These are phyloP conservation scores for Carapus acus DNA, from an alignment of 2,797 vertebrate species.

Conservation along the genomic window DNA sequence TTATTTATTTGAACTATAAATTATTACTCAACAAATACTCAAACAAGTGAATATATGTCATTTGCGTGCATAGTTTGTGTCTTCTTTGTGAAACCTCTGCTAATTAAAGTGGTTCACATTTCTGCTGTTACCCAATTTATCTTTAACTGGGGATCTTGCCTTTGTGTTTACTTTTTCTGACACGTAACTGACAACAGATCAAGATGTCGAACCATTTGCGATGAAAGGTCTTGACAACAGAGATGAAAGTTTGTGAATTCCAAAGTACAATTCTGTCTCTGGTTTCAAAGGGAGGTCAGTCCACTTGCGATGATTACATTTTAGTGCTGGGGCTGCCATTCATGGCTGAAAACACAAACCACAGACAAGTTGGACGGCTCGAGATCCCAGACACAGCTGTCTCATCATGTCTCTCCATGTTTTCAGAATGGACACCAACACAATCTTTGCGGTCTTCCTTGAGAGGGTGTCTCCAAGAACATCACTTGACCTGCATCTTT, in stretches of 20 bases:
- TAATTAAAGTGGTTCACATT: slow-evolving; percentile 56
- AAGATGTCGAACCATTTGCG: slow-evolving; percentile 55
- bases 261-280: slow-evolving; percentile 65
- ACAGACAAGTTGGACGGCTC: slow-evolving; percentile 48
- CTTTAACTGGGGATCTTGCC: slow-evolving; percentile 39
- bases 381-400: slow-evolving; percentile 51
- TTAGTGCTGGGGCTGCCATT: slow-evolving; percentile 48
- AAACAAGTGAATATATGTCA: not conserved
- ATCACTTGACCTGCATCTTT: slow-evolving; percentile 4
- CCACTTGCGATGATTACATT: slow-evolving; percentile 72
- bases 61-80: not conserved
- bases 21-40: no score
- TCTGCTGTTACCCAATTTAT: slow-evolving; percentile 40
- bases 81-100: slow-evolving; percentile 8
- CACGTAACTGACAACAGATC: slow-evolving; percentile 66
- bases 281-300: slow-evolving; percentile 78
- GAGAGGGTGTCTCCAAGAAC: slow-evolving; percentile 37
- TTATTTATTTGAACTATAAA: no score
- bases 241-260: slow-evolving; percentile 80
- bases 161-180: slow-evolving; percentile 52
- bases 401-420: slow-evolving; percentile 28
- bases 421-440: not conserved
- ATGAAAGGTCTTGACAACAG: slow-evolving; percentile 75
- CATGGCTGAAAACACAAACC: slow-evolving; percentile 52
- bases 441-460: slow-evolving; percentile 27